Conservation (phyloP, 1,140 invertebrate species). For the Neuroterus valhalla region DNA sequence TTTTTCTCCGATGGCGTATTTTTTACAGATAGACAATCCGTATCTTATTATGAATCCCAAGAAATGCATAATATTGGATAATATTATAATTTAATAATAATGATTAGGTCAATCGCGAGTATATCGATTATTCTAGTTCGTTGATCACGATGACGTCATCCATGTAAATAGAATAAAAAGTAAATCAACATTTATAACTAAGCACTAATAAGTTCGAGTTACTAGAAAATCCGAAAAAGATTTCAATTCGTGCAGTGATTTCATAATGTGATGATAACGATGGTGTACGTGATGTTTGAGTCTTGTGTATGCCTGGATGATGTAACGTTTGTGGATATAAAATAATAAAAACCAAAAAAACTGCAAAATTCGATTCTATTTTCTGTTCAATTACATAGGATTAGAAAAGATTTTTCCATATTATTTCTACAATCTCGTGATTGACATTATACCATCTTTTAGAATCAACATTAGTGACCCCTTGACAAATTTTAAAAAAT, state of each 20-base stretch:
- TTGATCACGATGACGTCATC: slow-evolving; percentile 21
- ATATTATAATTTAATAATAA: slow-evolving; percentile 23
- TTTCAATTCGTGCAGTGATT: slow-evolving; percentile 28
- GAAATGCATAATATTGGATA: slow-evolving; percentile 13
- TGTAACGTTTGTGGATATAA: slow-evolving; percentile 29
- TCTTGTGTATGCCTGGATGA: slow-evolving; percentile 24
- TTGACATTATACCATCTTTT: too few relatives aligned
- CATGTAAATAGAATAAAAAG: slow-evolving; percentile 15
- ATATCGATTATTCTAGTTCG: slow-evolving; percentile 17
- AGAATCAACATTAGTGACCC: too few relatives aligned
- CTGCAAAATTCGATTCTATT: neutral
- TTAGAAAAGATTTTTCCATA: too few relatives aligned
- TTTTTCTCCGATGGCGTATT: neutral
- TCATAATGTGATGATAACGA: slow-evolving; percentile 30
- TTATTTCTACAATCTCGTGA: too few relatives aligned
- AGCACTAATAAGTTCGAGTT: slow-evolving; percentile 12
- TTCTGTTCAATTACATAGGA: neutral
- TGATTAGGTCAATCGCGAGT: neutral
- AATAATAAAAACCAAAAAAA: slow-evolving; percentile 33
- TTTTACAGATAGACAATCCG: slow-evolving; percentile 18
- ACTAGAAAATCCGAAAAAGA: slow-evolving; percentile 24
- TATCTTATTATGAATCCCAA: slow-evolving; percentile 16
- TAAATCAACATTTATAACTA: slow-evolving; percentile 19
- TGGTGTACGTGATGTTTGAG: slow-evolving; percentile 29
- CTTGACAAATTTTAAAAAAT: too few relatives aligned